phyloP scores from a whole-genome alignment of 2,797 vertebrate genomes.

The Enteromius paludinosus region DNA sequence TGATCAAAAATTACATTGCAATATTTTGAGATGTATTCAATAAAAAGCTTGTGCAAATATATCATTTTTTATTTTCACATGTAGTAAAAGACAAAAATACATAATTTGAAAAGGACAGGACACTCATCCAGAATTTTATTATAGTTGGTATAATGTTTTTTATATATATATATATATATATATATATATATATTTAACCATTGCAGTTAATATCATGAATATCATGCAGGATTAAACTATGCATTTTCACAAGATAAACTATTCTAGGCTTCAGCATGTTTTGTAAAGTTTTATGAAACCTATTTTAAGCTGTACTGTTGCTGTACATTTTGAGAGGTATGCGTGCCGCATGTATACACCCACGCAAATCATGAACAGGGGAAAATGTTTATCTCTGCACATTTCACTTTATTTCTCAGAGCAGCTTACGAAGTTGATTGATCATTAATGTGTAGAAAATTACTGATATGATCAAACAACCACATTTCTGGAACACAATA shows the following conservation, averaged over 20 bases:
- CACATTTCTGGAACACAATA: background rate
- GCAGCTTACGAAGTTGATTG: background rate
- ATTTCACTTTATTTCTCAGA: conserved; percentile 7
- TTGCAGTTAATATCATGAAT: background rate
- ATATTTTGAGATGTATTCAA: background rate
- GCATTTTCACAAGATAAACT: background rate
- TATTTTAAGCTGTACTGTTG: conserved; percentile 4
- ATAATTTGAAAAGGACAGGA: background rate
- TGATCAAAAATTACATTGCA: background rate
- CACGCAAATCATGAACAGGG: background rate
- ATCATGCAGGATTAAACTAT: background rate
- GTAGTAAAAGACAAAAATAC: background rate
- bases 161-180: no score
- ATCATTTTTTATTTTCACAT: background rate
- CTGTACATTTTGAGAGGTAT: conserved; percentile 17
- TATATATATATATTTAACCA: background rate
- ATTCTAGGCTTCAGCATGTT: background rate
- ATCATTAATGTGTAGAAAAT: background rate
- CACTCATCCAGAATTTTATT: background rate
- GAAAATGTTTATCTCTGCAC: background rate
- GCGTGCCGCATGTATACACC: background rate
- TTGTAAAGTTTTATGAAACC: conserved; percentile 2
- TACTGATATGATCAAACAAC: conserved; percentile 18
- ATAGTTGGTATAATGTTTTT: background rate
- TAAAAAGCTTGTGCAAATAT: background rate